Evolutionary conservation across 2,888 invertebrate species (phyloP), one percentile per base, ranked within the genome.

Genomic region (Lepidochitona cinerea): DNA sequence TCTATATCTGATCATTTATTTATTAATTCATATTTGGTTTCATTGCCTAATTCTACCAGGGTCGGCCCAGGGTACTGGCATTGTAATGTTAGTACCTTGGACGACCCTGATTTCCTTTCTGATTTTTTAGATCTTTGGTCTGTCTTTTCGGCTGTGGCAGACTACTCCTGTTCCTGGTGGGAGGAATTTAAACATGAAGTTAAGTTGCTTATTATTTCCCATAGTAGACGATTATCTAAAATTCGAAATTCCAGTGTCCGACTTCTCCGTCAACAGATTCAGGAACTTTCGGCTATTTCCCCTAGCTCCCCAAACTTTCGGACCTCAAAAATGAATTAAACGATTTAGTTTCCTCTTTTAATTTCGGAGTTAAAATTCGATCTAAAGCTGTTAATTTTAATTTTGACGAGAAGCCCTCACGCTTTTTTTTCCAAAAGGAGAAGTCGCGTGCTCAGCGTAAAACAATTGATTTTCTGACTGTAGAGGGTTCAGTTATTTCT

Each of bases 61-160:
- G 54, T 54, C 54, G 54, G 54, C n/a, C 54, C 54, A 26, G 26
- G 54, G 14, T 23, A 54, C 26, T 54, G 54, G 54, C 54, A n/a
- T 54, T 54, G 12, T 54, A 54, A 54, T 23, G 54, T 54, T 26
- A 54, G 26, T n/a, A 12, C 54, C 54, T 23, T 54, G 54, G 12
- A 12, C 23, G 54, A 54, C 23, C 54, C 54, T 18, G 54, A 54
- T 54, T 54, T 54, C 23, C 54, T 9, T 23, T 7, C 23, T 54
- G 54, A 54, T 54, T 54, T 54, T 54, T 23, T 54, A 18, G 54
- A 54, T 54, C 23, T 54, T n/a, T 54, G 54, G 54, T n/a, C 54
- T 54, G 54, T 54, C 23, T 54, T 54, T 54, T 12, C 54, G 7
- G n/a, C 12, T 23, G 23, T 26, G 7, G 12, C n/a, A 7, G 54